Evolutionary conservation across 2,113 vertebrate species (phyloP).

Genomic region (Myodes glareolus): DNA sequence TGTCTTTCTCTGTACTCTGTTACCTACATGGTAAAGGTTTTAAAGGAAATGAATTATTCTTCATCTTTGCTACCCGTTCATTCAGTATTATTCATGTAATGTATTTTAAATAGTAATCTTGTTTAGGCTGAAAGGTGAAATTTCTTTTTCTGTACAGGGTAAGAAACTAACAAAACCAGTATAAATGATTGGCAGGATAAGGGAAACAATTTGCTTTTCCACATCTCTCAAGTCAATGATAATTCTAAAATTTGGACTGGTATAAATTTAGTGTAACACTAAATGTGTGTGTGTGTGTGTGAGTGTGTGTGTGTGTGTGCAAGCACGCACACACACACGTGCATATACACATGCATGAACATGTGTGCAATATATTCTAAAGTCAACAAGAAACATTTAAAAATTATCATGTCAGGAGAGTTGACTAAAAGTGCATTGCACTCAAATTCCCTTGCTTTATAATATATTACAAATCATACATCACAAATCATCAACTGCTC

Average conservation of each 20-base stretch:
- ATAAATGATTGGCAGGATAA: conserved; percentile 33
- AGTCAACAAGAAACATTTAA: conserved; percentile 67
- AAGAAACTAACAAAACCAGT: conserved; percentile 51
- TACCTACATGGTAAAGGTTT: not conserved
- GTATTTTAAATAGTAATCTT: conserved; percentile 20
- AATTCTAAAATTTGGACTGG: conserved; percentile 43
- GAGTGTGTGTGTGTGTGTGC: not conserved
- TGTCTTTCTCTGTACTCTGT: conserved; percentile 22
- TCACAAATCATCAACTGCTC: conserved; percentile 68
- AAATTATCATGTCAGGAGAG: conserved; percentile 64
- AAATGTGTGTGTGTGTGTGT: not conserved
- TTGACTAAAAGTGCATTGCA: conserved; percentile 65
- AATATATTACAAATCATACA: conserved; percentile 70
- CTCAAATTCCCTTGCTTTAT: conserved; percentile 62
- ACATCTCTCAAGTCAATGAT: not conserved
- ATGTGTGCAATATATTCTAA: conserved; percentile 56
- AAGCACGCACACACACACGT: too few relatives aligned
- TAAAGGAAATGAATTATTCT: conserved; percentile 51
- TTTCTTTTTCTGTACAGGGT: not conserved
- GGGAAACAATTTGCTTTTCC: conserved; percentile 30
- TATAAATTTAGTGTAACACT: conserved; percentile 50
- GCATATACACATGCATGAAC: not conserved
- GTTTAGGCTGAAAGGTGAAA: conserved; percentile 33
- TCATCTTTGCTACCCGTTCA: not conserved
- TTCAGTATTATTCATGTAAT: not conserved